A percentile compares a stretch with the other conserved stretches of the same genome.
phyloP scores from a whole-genome alignment of 2,797 vertebrate species.

The Anguilla marmorata region DNA sequence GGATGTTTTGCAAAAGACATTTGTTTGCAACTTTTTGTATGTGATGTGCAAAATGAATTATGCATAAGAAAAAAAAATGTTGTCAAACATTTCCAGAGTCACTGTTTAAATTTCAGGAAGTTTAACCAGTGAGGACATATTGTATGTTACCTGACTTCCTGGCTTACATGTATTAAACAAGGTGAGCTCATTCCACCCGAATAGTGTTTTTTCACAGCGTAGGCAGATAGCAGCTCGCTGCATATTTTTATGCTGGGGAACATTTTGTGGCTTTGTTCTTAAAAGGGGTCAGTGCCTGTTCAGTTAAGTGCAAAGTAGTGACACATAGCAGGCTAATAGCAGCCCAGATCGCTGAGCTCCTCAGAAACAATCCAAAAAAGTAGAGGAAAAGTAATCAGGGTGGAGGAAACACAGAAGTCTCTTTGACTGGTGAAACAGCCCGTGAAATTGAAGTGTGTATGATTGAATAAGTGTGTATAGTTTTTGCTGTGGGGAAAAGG shows the following conservation, averaged over 20 bases:
- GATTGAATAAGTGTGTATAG: conserved; percentile 44
- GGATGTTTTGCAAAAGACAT: neutral
- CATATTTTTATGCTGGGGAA: conserved; percentile 36
- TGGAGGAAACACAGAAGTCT: conserved; percentile 38
- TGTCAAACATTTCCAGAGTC: neutral
- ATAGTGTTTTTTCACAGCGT: conserved; percentile 4
- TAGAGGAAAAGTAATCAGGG: conserved; percentile 28
- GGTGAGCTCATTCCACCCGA: conserved; percentile 38
- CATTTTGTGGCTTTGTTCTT: conserved; percentile 46
- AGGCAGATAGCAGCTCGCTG: conserved; percentile 23
- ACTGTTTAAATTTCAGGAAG: neutral
- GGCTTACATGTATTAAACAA: conserved; percentile 30
- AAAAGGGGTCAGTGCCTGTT: conserved; percentile 55
- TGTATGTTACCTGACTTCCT: conserved; percentile 6
- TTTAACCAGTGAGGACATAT: neutral
- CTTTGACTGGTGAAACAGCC: conserved; percentile 52
- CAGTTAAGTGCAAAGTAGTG: conserved; percentile 49
- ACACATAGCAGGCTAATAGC: conserved; percentile 59
- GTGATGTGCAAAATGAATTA: neutral
- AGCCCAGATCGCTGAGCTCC: conserved; percentile 56
- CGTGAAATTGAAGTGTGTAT: conserved; percentile 57
- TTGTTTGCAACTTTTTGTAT: neutral
- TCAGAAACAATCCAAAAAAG: conserved; percentile 50
- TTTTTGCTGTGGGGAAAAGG: conserved; percentile 39
- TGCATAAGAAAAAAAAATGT: neutral